Conservation (phyloP, 2,888 invertebrate species). For the Caprella mutica region DNA sequence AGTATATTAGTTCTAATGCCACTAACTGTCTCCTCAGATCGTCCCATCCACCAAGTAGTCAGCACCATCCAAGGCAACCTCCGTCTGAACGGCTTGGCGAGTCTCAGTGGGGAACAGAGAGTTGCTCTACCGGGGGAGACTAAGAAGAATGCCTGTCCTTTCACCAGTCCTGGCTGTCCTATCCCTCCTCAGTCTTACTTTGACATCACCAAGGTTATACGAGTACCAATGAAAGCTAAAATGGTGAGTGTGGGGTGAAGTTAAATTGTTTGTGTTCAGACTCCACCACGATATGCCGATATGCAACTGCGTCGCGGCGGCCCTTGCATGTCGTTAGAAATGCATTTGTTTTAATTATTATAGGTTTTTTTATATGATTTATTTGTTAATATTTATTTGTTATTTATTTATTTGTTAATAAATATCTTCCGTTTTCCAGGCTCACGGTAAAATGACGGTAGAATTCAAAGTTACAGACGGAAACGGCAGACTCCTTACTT, state of each 20-base stretch:
- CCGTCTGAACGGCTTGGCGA: conserved; percentile 11
- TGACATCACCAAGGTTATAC: conserved; percentile 11
- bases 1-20: too few relatives aligned
- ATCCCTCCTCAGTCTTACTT: not conserved
- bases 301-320: too few relatives aligned
- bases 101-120: conserved; percentile 10
- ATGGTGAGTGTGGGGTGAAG: conserved; percentile 16
- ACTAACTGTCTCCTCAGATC: too few relatives aligned
- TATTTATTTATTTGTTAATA: too few relatives aligned
- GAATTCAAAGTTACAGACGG: conserved; percentile 13
- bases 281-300: too few relatives aligned
- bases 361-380: too few relatives aligned
- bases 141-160: conserved; percentile 11
- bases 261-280: too few relatives aligned
- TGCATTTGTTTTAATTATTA: too few relatives aligned
- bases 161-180: conserved; percentile 14
- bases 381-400: too few relatives aligned
- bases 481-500: conserved; percentile 4
- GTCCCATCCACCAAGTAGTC: not conserved
- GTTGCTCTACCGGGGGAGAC: conserved; percentile 13
- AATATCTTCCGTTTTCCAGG: not conserved
- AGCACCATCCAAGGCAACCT: conserved; percentile 12
- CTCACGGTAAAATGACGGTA: conserved; percentile 11
- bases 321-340: too few relatives aligned
- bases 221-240: conserved; percentile 12